A percentile compares a stretch with the other conserved stretches of the same genome.
Conservation (phyloP, 2,113 vertebrate species). For the Haliaeetus leucogaster region DNA sequence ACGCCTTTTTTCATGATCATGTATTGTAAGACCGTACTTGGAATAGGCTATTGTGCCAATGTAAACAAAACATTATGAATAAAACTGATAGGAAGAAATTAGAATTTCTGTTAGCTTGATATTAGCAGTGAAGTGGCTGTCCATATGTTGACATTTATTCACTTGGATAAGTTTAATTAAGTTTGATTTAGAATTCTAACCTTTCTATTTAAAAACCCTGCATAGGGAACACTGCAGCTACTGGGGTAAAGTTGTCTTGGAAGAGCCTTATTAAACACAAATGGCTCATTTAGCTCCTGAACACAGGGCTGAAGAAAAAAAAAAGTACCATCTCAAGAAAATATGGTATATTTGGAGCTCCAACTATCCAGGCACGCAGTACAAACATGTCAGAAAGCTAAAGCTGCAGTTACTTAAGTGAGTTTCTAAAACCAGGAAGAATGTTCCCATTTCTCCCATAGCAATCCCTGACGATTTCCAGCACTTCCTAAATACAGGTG, state of each 20-base stretch:
- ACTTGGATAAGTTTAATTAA: not conserved
- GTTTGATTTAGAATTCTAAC: not conserved
- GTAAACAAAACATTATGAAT: not conserved
- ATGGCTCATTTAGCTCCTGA: not conserved
- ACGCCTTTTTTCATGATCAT: not conserved
- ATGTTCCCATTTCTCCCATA: not conserved
- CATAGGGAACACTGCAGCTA: not conserved
- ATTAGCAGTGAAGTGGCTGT: not conserved
- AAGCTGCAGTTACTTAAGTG: not conserved
- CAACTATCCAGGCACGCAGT: not conserved
- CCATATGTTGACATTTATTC: not conserved
- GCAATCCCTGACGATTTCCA: not conserved
- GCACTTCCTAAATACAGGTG: not conserved
- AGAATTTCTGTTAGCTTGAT: not conserved
- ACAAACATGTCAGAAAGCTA: not conserved
- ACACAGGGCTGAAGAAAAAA: not conserved
- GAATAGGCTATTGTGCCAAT: not conserved
- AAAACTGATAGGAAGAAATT: not conserved
- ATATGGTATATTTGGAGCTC: not conserved
- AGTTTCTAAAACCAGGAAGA: not conserved
- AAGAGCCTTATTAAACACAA: not conserved
- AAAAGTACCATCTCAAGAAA: not conserved
- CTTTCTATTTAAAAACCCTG: not conserved
- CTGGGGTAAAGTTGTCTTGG: not conserved
- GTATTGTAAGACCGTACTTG: not conserved